Evolutionary conservation across 2,113 vertebrate species (phyloP), one percentile per base, ranked within the genome.

Genomic region (Podocnemis expansa): DNA sequence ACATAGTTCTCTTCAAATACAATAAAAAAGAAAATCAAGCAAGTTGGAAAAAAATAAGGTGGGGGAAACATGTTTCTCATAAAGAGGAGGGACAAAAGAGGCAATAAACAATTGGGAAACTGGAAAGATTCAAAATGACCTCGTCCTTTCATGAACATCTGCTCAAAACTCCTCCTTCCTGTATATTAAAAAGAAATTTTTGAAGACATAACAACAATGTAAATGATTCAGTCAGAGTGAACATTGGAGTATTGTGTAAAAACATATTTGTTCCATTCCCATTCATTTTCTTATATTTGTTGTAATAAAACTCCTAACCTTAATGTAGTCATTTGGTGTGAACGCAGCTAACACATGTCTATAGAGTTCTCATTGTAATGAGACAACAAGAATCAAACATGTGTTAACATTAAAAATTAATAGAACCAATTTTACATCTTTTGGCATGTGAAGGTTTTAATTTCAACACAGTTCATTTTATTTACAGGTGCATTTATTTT

Each of bases 401-500:
- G 1, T 84, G 31, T 80, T 84, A 88, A 43, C 34, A 87, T 22
- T 85, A 58, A n/a, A 95, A 94, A 56, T 51, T 84, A 86, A 19
- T 54, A 81, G 13, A 5, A 81, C 63, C 45, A 83, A 81, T 87
- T 88, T 84, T 78, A 52, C n/a, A 6, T 75, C 10, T 93, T 92
- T 75, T 89, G 78, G 41, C 87, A 93, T 9, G 19, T 43, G 73
- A 45, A 49, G 38, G 25, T 87, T 95, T 96, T 97, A 93, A 89
- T 96, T 94, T 94, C 89, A 93, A 16, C 85, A 87, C 91, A 90
- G 19, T 7, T 16, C 80, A 89, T 14, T 86, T 91, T 89, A 89
- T 75, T 96, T 96, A 7, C n/a, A 93, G 55, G 34, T 56, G 51
- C n/a, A 84, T 91, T 88, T 91, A 86, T 89, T 38, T 96, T 31